Percentiles rank a stretch among this genome's conserved stretches.
These are phyloP conservation scores for Drosophila stalkeri DNA, from an alignment of 2,888 invertebrate species.

Conservation along the genomic window DNA sequence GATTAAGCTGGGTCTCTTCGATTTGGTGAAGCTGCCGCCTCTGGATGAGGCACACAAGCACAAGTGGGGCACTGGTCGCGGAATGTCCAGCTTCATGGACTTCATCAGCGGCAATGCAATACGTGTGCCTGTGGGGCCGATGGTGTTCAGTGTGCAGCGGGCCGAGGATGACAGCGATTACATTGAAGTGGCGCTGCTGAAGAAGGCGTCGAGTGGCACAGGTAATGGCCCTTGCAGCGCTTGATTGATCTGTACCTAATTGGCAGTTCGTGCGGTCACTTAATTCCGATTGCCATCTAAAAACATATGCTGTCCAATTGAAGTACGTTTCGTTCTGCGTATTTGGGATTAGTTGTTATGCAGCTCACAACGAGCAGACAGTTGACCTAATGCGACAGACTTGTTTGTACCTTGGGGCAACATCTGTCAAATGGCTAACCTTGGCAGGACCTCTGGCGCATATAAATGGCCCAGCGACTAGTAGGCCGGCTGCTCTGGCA, in stretches of 20 bases:
- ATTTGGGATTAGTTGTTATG: slow-evolving; percentile 41
- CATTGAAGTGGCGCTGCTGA: slow-evolving; percentile 84
- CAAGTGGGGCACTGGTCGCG: slow-evolving; percentile 77
- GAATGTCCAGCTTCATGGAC: slow-evolving; percentile 79
- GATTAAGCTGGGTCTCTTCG: slow-evolving; percentile 87
- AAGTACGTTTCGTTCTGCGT: not conserved
- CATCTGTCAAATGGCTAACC: slow-evolving; percentile 42
- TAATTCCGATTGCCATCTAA: slow-evolving; percentile 18
- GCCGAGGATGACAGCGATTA: slow-evolving; percentile 84
- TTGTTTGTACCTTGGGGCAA: slow-evolving; percentile 24
- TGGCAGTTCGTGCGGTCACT: slow-evolving; percentile 8
- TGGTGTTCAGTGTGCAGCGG: slow-evolving; percentile 84
- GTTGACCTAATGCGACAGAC: slow-evolving; percentile 40
- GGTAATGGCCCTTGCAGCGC: slow-evolving; percentile 65
- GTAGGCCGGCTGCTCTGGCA: slow-evolving; percentile 4
- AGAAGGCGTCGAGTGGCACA: slow-evolving; percentile 79
- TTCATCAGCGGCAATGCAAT: slow-evolving; percentile 84
- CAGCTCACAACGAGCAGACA: slow-evolving; percentile 27
- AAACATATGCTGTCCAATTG: slow-evolving; percentile 18
- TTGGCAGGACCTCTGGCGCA: slow-evolving; percentile 42
- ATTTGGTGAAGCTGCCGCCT: slow-evolving; percentile 86
- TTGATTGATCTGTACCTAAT: slow-evolving; percentile 44
- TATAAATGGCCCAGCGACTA: slow-evolving; percentile 36
- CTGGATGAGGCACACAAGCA: slow-evolving; percentile 62
- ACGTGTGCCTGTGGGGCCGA: slow-evolving; percentile 84